Evolutionary conservation across 2,797 vertebrate genomes (phyloP).

Genomic region (Xiphorhynchus erythropygius): DNA sequence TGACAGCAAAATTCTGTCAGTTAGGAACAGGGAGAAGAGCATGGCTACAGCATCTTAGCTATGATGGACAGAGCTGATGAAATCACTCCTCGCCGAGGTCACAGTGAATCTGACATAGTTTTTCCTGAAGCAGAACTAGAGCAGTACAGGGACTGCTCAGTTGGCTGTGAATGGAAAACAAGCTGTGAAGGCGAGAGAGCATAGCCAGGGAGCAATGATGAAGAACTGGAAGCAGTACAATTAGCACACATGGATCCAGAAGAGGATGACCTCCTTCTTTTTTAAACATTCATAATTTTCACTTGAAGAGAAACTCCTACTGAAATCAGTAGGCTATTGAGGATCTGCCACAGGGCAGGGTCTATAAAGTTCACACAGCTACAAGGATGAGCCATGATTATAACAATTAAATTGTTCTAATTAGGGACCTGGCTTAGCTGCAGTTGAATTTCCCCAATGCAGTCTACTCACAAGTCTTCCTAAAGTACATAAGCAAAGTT

Average conservation of each 20-base stretch:
- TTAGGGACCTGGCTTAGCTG: background rate
- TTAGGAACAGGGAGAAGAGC: background rate
- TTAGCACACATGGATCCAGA: background rate
- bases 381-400: background rate
- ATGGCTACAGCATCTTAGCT: background rate
- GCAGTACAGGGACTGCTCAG: background rate
- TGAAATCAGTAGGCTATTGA: background rate
- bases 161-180: background rate
- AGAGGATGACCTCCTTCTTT: background rate
- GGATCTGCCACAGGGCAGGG: background rate
- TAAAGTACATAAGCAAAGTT: background rate
- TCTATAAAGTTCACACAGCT: background rate
- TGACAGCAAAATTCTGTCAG: background rate
- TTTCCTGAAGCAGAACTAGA: background rate
- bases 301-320: background rate
- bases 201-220: background rate
- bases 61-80: accelerated
- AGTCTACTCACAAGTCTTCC: background rate
- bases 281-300: background rate
- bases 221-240: background rate
- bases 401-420: background rate
- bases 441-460: background rate
- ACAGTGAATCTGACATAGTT: background rate
- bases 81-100: background rate
- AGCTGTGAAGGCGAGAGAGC: background rate